These are phyloP conservation scores for Cinclus cinclus DNA, from an alignment of 2,113 vertebrate species.

Conservation along the genomic window DNA sequence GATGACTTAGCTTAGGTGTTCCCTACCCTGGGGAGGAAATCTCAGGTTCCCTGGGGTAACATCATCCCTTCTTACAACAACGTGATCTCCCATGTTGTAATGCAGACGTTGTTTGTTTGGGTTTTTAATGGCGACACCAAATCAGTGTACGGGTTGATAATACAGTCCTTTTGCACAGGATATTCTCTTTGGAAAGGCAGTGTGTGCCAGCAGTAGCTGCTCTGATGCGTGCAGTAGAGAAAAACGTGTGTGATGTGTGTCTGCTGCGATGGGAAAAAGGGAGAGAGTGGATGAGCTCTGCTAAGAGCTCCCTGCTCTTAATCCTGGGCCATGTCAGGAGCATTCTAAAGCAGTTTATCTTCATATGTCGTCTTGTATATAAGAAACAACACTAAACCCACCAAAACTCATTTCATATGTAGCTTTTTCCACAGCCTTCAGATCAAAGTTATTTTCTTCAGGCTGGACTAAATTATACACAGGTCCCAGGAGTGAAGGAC, in stretches of 20 bases:
- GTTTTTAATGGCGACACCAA: neutral
- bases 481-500: conserved; percentile 83
- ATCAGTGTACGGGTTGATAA: neutral
- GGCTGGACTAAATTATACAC: conserved; percentile 81
- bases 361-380: conserved; percentile 66
- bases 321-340: conserved; percentile 52
- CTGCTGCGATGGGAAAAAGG: neutral
- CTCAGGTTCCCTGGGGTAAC: neutral
- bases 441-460: conserved; percentile 84
- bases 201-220: neutral
- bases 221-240: neutral
- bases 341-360: conserved; percentile 76
- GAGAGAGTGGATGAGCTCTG: neutral
- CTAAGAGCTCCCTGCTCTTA: conserved; percentile 62
- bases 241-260: neutral
- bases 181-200: conserved; percentile 10
- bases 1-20: neutral
- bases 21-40: neutral
- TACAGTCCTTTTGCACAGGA: neutral
- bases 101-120: neutral
- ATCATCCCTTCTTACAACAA: neutral
- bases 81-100: neutral
- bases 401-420: conserved; percentile 81
- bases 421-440: conserved; percentile 76
- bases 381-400: conserved; percentile 75